Conservation (phyloP, 2,797 vertebrate species). For the Hipposideros larvatus region DNA sequence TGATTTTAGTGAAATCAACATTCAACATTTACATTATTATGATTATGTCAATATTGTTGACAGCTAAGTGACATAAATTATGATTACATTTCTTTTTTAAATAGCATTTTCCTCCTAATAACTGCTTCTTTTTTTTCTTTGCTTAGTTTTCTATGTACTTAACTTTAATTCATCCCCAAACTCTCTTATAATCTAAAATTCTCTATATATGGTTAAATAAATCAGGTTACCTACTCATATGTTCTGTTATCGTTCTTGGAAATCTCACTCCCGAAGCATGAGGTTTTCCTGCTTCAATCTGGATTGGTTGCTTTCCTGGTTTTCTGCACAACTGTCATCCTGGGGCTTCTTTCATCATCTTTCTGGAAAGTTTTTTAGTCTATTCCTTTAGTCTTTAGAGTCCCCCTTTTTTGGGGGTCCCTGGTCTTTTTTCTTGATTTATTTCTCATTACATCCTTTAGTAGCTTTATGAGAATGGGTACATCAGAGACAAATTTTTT, state of each 20-base stretch:
- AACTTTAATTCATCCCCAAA: background rate
- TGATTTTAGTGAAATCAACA: slow-evolving; percentile 45
- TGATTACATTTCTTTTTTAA: slow-evolving; percentile 57
- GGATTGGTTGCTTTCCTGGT: background rate
- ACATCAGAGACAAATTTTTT: background rate
- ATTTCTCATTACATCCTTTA: background rate
- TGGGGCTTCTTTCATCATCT: background rate
- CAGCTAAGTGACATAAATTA: slow-evolving; percentile 38
- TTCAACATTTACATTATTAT: slow-evolving; percentile 54
- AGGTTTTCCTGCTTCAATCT: background rate
- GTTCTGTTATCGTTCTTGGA: background rate
- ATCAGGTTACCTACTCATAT: background rate
- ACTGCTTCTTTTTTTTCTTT: slow-evolving; percentile 9
- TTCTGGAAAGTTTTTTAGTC: slow-evolving; percentile 53
- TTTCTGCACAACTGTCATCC: background rate
- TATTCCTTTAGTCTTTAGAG: background rate
- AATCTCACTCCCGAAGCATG: background rate
- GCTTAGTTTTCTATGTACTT: slow-evolving; percentile 37
- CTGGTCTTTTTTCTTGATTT: slow-evolving; percentile 8
- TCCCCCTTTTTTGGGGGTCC: background rate
- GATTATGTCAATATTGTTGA: slow-evolving; percentile 60
- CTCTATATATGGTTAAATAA: slow-evolving; percentile 2
- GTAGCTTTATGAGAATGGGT: slow-evolving; percentile 22
- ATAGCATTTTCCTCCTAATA: slow-evolving; percentile 14
- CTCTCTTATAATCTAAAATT: background rate